These are phyloP conservation scores for Cichlasoma orientale DNA, from an alignment of 2,797 vertebrate genomes.

Conservation along the genomic window DNA sequence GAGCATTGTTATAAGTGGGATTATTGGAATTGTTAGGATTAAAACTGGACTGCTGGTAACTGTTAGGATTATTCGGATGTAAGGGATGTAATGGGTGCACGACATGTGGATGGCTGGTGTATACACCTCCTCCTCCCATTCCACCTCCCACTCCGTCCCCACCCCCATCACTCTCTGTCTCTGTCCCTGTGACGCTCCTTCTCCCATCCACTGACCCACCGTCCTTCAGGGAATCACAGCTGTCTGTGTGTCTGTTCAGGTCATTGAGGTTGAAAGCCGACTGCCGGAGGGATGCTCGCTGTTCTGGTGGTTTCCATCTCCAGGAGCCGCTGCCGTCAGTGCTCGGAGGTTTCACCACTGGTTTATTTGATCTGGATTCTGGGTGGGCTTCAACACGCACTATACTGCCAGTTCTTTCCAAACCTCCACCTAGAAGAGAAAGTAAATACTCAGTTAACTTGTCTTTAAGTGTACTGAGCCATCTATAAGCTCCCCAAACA, in stretches of 20 bases:
- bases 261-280: conserved; percentile 88
- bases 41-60: conserved; percentile 69
- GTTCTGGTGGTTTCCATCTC: conserved; percentile 92
- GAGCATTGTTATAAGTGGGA: conserved; percentile 34
- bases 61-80: conserved; percentile 79
- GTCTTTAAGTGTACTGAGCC: not conserved
- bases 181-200: conserved; percentile 85
- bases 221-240: conserved; percentile 90
- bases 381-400: conserved; percentile 92
- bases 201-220: conserved; percentile 86
- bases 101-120: conserved; percentile 63
- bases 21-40: conserved; percentile 41
- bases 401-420: conserved; percentile 82
- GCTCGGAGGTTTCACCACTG: conserved; percentile 89
- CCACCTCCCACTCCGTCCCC: conserved; percentile 48
- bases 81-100: conserved; percentile 79
- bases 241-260: conserved; percentile 90
- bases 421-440: conserved; percentile 54
- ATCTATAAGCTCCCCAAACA: not conserved
- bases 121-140: conserved; percentile 18
- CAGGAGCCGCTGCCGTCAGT: conserved; percentile 93
- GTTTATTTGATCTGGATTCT: conserved; percentile 84
- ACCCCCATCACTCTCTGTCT: conserved; percentile 69
- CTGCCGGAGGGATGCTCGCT: conserved; percentile 87
- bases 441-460: not conserved